Evolutionary conservation across 2,797 vertebrate species (phyloP).

Genomic region (Enteromius argenteus): DNA sequence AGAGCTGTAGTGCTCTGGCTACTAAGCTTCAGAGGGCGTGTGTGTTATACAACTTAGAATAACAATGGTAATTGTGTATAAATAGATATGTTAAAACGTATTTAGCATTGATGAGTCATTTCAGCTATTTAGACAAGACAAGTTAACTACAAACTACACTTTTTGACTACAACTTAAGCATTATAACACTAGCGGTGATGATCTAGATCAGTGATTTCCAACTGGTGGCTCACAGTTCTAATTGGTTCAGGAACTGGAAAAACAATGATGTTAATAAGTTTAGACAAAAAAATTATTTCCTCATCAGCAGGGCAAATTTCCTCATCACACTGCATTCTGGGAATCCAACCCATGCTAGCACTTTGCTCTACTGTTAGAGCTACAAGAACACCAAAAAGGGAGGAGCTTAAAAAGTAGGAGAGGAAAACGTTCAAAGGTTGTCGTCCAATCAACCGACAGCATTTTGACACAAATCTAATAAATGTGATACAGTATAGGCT

Average conservation of each 20-base stretch:
- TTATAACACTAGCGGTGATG: background rate
- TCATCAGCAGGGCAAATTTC: background rate
- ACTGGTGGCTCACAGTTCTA: background rate
- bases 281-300: background rate
- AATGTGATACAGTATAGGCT: background rate
- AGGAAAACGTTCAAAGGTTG: background rate
- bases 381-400: background rate
- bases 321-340: background rate
- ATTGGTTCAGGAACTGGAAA: background rate
- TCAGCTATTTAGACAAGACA: conserved; percentile 24
- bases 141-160: conserved; percentile 18
- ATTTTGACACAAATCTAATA: background rate
- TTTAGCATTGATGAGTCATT: conserved; percentile 50
- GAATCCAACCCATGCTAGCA: conserved; percentile 13
- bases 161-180: background rate
- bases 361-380: background rate
- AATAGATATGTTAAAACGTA: conserved; percentile 42
- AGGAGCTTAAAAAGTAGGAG: background rate
- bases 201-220: background rate
- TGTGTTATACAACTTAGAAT: conserved; percentile 47
- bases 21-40: conserved; percentile 65
- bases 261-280: background rate
- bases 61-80: conserved; percentile 48
- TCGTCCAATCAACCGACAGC: background rate
- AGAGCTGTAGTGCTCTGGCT: conserved; percentile 71